Evolutionary conservation across 2,113 vertebrate genomes (phyloP), one percentile per base, ranked within the genome.

Genomic region (Eulemur rufifrons): DNA sequence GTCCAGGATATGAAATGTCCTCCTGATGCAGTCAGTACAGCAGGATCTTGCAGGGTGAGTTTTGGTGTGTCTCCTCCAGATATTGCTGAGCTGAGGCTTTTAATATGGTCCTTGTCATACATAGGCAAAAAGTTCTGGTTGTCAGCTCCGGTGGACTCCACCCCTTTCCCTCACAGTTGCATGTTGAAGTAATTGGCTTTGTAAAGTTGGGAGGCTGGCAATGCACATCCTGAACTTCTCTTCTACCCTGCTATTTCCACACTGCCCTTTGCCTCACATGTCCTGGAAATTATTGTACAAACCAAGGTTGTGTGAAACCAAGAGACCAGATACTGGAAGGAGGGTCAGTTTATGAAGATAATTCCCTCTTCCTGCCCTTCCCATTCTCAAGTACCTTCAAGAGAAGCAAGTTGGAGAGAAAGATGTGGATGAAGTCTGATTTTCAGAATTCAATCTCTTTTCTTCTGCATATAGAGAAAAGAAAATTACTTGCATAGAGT

Each of bases 141-240:
- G 6, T 73, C 71, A 73, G 12, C 42, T 42, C 39, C 39, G 15
- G 6, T 45, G 25, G 13, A 73, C 42, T 73, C 3, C 12, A 73
- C 8, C 23, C 71, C 23, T 73, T 61, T 14, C 11, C 8, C 14
- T 52, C 45, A 11, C 7, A 2, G 34, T 21, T 32, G 25, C 4
- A 0, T 10, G 50, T 8, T 64, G 7, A 14, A 4, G 11, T 8
- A 68, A 1, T 1, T 71, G n/a, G 37, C 17, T 68, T 1, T 78
- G 54, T 59, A 37, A 61, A 3, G 1, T 3, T 27, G 20, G 13
- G 29, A 66, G 56, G 27, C 7, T 92, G 59, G 17, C 45, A 17
- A 0, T 10, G 18, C 32, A 37, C 18, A 34, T 27, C 10, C 56
- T n/a, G 11, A 47, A 2, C 32, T 63, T 14, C 6, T 68, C 21